Base-by-base conservation (phyloP, 1,140 invertebrate species). In the Magallana gigas region DNA sequence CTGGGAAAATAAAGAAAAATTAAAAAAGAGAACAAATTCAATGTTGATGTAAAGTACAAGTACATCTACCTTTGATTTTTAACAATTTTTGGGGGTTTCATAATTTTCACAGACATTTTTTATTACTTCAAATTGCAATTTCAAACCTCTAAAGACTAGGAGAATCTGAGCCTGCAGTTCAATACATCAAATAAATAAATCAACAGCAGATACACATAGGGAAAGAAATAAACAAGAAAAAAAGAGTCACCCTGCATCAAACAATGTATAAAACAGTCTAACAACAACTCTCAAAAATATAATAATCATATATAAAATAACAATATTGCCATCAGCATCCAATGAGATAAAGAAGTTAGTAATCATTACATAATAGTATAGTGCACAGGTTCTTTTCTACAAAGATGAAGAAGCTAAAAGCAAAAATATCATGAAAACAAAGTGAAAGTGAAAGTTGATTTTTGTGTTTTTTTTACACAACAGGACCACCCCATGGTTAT, bases 281-380 rank as follows among this genome's bases (percentile, higher is more conserved):
- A 76, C 68, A 76, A 76, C 29, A 76, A 76, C 68, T 76, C 68
- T 76, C 68, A 76, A 76, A 76, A 76, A 76, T 29, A 76, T 76
- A 76, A 76, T 76, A 71, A 71, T 71, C 18, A 71, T 71, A 71
- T 71, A 76, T 76, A 76, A 76, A 76, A 76, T 76, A 76, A 76
- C 68, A 76, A 76, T 76, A 76, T 76, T 76, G 68, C 68, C 68
- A 76, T 76, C 23, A 29, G 23, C 14, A 76, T 76, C 68, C 23
- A 8, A 23, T 76, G 68, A 29, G 68, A 36, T 29, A 76, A 76
- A 14, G 68, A 76, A 29, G 18, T 71, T 16, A 64, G 18, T 29
- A 76, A 76, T 48, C 5, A 76, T 76, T 29, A 76, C 68, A 76
- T 11, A 12, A 64, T 29, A 12, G 68, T 36, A 76, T 29, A 23